Evolutionary conservation across 2,888 invertebrate species (phyloP).

Genomic region (Caenorhabditis angaria): DNA sequence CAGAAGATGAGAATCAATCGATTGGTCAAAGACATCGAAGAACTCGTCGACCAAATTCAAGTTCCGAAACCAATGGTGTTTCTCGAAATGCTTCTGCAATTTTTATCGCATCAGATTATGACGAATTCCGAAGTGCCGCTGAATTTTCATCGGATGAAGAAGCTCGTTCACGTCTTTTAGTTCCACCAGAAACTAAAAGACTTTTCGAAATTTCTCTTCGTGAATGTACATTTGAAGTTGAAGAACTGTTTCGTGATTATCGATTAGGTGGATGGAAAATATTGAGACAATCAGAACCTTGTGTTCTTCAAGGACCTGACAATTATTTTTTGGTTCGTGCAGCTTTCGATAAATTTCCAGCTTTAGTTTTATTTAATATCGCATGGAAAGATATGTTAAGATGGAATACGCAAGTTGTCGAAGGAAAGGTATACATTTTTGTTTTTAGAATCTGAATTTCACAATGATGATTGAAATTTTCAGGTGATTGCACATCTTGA

Average conservation of each 20-base stretch:
- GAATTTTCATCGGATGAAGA: slow-evolving; percentile 51
- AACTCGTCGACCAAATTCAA: slow-evolving; percentile 19
- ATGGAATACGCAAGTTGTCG: slow-evolving; percentile 61
- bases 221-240: slow-evolving; percentile 34
- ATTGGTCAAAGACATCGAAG: slow-evolving; percentile 17
- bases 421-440: slow-evolving; percentile 38
- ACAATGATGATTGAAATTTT: slow-evolving; percentile 17
- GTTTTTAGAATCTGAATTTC: slow-evolving; percentile 5
- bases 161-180: slow-evolving; percentile 25
- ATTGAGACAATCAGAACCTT: slow-evolving; percentile 22
- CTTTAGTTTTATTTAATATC: slow-evolving; percentile 52
- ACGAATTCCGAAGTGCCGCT: slow-evolving; percentile 48
- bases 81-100: slow-evolving; percentile 18
- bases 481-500: slow-evolving; percentile 55
- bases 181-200: slow-evolving; percentile 38
- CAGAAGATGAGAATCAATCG: slow-evolving; percentile 29
- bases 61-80: slow-evolving; percentile 1
- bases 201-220: slow-evolving; percentile 34
- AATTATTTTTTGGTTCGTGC: slow-evolving; percentile 56
- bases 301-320: slow-evolving; percentile 48
- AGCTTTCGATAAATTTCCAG: slow-evolving; percentile 46
- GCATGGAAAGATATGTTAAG: slow-evolving; percentile 60
- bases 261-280: slow-evolving; percentile 48
- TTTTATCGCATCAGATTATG: slow-evolving; percentile 42
- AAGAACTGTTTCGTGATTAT: slow-evolving; percentile 39